Conservation (phyloP, 2,113 vertebrate genomes). For the Ptilonorhynchus violaceus region DNA sequence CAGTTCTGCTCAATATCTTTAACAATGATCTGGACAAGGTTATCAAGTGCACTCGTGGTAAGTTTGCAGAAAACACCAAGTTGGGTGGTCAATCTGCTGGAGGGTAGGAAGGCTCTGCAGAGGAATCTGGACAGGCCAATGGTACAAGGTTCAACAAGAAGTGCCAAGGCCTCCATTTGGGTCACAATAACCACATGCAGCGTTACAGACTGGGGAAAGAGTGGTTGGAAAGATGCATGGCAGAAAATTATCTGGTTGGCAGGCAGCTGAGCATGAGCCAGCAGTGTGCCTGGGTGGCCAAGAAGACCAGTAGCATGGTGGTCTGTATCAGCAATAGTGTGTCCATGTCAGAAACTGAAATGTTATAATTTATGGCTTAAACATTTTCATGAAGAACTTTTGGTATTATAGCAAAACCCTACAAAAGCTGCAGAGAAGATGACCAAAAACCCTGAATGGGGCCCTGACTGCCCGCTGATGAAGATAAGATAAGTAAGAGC, state of each 20-base stretch:
- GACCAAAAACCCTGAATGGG: no score
- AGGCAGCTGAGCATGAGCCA: neutral
- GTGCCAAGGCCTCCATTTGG: neutral
- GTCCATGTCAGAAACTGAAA: no score
- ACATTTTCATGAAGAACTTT: no score
- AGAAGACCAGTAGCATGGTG: neutral
- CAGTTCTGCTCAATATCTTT: neutral
- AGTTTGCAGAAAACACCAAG: neutral
- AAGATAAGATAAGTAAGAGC: no score
- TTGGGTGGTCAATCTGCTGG: rapidly evolving
- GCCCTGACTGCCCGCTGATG: no score
- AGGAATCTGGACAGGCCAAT: neutral
- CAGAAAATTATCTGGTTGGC: neutral
- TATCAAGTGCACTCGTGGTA: neutral
- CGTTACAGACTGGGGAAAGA: neutral
- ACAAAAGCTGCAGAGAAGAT: no score
- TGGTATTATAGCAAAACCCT: no score
- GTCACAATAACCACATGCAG: neutral
- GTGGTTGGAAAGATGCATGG: neutral
- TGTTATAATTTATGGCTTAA: no score
- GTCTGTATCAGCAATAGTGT: neutral
- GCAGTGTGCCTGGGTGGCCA: neutral
- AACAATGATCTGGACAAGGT: neutral
- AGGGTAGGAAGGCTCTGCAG: neutral
- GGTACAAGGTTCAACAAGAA: neutral